Conservation (phyloP, 2,797 vertebrate species). For the Ctenopoma multispine region DNA sequence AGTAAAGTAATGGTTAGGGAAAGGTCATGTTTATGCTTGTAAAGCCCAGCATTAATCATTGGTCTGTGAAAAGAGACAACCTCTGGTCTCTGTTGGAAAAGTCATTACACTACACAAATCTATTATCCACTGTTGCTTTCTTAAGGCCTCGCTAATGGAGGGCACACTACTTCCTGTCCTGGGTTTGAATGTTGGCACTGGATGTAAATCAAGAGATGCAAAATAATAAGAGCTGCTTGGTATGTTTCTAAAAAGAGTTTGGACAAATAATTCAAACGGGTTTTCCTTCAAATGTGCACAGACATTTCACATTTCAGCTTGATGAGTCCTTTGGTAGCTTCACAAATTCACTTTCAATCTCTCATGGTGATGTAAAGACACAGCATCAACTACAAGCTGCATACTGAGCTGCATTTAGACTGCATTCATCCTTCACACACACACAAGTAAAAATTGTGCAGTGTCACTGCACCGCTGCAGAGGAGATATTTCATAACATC, state of each 20-base stretch:
- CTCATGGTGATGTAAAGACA: background rate
- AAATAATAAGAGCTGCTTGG: conserved; percentile 20
- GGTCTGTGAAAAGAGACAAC: background rate
- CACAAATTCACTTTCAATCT: background rate
- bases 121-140: conserved; percentile 14
- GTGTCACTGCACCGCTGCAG: conserved; percentile 17
- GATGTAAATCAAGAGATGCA: conserved; percentile 15
- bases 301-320: conserved; percentile 16
- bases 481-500: conserved; percentile 36
- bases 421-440: background rate
- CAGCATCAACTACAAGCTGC: too few species aligned
- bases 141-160: conserved; percentile 27
- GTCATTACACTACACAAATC: conserved; percentile 26
- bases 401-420: background rate
- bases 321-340: conserved; percentile 16
- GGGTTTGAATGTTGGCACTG: background rate
- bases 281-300: conserved; percentile 3
- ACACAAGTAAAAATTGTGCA: conserved; percentile 3
- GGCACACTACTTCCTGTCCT: background rate
- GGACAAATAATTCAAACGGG: conserved; percentile 5
- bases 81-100: conserved; percentile 27
- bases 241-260: conserved; percentile 1
- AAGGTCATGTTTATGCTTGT: background rate
- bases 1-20: background rate
- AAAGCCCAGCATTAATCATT: conserved; percentile 20